phyloP scores from a whole-genome alignment of 2,113 vertebrate genomes.

The Macquaria ambigua region DNA sequence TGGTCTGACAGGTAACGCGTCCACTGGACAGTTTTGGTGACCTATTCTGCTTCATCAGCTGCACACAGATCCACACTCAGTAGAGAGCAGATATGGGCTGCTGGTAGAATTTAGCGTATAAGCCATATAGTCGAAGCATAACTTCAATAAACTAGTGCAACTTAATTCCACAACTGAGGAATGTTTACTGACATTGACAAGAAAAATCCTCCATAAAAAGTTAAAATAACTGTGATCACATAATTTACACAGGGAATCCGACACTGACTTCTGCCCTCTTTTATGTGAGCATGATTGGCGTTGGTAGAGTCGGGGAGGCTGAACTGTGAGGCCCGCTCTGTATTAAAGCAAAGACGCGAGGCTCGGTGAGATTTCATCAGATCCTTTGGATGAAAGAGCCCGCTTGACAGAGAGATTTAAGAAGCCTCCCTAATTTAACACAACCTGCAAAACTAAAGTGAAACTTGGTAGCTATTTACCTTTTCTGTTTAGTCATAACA shows the following conservation, averaged over 20 bases:
- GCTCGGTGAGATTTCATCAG: slow-evolving; percentile 61
- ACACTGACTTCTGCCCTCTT: slow-evolving; percentile 38
- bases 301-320: slow-evolving; percentile 12
- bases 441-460: slow-evolving; percentile 35
- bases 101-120: not conserved
- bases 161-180: not conserved
- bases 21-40: not conserved
- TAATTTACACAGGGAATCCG: slow-evolving; percentile 29
- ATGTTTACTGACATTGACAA: not conserved
- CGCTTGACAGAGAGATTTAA: slow-evolving; percentile 63
- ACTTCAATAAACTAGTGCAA: not conserved
- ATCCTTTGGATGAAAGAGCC: slow-evolving; percentile 59
- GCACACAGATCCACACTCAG: not conserved
- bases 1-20: not conserved
- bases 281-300: slow-evolving; percentile 40
- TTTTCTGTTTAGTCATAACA: slow-evolving; percentile 30
- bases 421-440: slow-evolving; percentile 46
- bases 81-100: slow-evolving; percentile 36
- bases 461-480: slow-evolving; percentile 37
- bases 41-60: slow-evolving; percentile 7
- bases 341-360: slow-evolving; percentile 59
- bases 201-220: not conserved
- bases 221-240: slow-evolving; percentile 30
- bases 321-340: slow-evolving; percentile 37
- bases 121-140: not conserved